phyloP scores from a whole-genome alignment of 2,888 invertebrate species.

The Drosophila nr. medialis region DNA sequence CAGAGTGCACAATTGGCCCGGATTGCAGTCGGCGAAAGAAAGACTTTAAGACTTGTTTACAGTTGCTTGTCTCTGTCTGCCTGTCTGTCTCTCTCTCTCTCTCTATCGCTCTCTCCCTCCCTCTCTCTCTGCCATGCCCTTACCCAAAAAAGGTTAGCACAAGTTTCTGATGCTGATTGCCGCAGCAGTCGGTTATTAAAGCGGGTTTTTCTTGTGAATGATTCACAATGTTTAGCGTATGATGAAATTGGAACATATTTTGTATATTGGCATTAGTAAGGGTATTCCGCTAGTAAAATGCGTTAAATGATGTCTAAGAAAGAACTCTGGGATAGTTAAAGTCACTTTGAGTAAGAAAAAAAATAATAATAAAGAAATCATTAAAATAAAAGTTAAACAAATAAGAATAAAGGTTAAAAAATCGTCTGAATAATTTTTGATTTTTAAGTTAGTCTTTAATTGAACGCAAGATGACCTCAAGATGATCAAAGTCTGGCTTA shows the following conservation, averaged over 20 bases:
- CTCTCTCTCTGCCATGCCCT: conserved; percentile 57
- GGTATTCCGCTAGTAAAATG: neutral
- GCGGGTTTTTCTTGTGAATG: neutral
- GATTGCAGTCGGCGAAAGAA: conserved; percentile 44
- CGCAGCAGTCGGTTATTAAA: neutral
- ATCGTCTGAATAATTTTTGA: no score
- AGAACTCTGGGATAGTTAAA: neutral
- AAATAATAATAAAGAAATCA: neutral
- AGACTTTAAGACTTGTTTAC: conserved; percentile 28
- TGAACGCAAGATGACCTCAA: neutral
- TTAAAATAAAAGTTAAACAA: neutral
- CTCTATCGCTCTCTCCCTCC: neutral
- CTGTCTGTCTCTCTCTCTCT: neutral
- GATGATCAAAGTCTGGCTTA: neutral
- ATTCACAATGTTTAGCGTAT: neutral
- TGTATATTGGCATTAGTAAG: neutral
- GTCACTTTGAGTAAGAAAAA: neutral
- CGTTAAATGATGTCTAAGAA: no score
- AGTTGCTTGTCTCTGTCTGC: conserved; percentile 11
- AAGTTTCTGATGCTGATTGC: conserved; percentile 29
- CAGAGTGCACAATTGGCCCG: conserved; percentile 62
- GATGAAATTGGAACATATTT: neutral
- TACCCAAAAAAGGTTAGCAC: conserved; percentile 49
- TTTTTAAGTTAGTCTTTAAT: no score
- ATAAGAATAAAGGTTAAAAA: neutral